Evolutionary conservation across 2,797 vertebrate genomes (phyloP).

Genomic region (Hypotaenidia philippensis): DNA sequence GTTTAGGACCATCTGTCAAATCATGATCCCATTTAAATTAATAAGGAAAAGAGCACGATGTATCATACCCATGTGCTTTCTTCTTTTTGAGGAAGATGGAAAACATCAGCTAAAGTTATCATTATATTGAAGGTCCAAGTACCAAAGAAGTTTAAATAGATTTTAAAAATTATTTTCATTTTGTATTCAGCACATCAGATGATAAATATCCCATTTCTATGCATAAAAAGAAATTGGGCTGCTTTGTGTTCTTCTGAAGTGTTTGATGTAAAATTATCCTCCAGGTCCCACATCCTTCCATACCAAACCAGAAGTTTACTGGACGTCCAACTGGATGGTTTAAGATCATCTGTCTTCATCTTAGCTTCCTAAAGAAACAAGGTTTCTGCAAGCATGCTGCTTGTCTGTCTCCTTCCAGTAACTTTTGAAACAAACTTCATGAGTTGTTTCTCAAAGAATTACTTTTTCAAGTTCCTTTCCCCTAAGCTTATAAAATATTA

Average conservation of each 20-base stretch:
- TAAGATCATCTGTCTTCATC: background rate
- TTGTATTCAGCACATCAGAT: background rate
- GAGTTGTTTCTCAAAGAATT: background rate
- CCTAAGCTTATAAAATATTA: slow-evolving; percentile 43
- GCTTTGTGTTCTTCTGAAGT: background rate
- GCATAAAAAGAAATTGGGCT: background rate
- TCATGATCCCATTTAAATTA: background rate
- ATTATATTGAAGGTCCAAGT: background rate
- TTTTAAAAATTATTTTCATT: background rate
- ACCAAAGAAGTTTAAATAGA: slow-evolving; percentile 4
- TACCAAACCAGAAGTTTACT: background rate
- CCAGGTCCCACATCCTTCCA: background rate
- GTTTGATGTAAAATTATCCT: background rate
- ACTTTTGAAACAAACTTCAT: background rate
- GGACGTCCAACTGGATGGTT: background rate
- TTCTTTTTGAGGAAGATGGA: background rate
- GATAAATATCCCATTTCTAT: background rate
- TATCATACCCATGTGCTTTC: background rate
- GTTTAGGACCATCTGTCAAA: background rate
- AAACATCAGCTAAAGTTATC: background rate
- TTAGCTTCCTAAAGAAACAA: background rate
- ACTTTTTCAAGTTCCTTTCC: slow-evolving; percentile 9
- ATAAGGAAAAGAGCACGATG: background rate
- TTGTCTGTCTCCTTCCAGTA: background rate
- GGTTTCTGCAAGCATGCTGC: background rate